Conservation (phyloP, 92 coral and sea anemone species). For the Parazoanthus darwini region DNA sequence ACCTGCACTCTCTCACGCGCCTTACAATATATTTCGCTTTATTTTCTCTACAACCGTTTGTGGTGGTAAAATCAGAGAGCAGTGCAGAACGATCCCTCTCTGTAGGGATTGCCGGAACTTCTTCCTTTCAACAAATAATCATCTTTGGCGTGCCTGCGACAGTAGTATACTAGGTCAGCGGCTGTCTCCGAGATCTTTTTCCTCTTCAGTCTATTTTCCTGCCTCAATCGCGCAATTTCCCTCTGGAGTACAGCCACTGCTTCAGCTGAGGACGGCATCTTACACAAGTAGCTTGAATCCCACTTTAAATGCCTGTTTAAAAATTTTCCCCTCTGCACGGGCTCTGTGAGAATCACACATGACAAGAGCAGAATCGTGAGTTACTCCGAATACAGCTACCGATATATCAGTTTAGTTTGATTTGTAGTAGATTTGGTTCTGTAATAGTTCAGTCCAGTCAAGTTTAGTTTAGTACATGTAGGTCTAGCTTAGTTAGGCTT, state of each 20-base stretch:
- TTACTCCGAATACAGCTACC: too few relatives aligned
- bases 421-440: too few relatives aligned
- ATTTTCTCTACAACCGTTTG: background rate
- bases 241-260: slow-evolving; percentile 38
- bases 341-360: background rate
- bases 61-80: slow-evolving; percentile 44
- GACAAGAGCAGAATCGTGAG: too few relatives aligned
- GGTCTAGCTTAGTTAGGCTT: too few relatives aligned
- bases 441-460: too few relatives aligned
- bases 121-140: slow-evolving; percentile 56
- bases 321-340: background rate
- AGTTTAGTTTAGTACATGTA: too few relatives aligned
- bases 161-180: slow-evolving; percentile 75
- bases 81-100: slow-evolving; percentile 58
- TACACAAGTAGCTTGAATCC: background rate
- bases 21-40: background rate
- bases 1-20: background rate
- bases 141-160: slow-evolving; percentile 70
- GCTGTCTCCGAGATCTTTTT: slow-evolving; percentile 67
- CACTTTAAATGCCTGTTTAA: background rate
- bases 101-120: slow-evolving; percentile 56
- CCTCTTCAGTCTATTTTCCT: slow-evolving; percentile 57
- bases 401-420: too few relatives aligned
- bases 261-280: background rate
- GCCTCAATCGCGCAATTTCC: slow-evolving; percentile 60